Percentiles rank a stretch among this genome's conserved stretches.
These are phyloP conservation scores for Zaprionus ornatus DNA, from an alignment of 1,140 invertebrate species.

Conservation along the genomic window DNA sequence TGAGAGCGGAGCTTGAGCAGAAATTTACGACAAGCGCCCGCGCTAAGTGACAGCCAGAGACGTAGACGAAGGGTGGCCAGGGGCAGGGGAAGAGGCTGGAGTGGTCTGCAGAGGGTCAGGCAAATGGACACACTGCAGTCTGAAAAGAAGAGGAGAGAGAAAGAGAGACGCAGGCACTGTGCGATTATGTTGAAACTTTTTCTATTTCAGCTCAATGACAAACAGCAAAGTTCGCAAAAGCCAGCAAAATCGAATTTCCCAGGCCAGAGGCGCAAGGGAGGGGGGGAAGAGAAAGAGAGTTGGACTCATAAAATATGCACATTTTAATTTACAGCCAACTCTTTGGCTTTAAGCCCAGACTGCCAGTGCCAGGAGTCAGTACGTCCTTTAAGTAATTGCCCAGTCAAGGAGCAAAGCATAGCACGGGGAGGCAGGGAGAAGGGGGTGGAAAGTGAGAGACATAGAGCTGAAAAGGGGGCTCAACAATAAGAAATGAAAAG, in stretches of 20 bases:
- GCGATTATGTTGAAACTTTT: conserved; percentile 39
- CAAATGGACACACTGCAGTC: conserved; percentile 17
- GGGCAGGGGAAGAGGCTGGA: background rate
- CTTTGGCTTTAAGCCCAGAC: conserved; percentile 9
- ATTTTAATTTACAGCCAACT: conserved; percentile 45
- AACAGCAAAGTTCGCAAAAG: conserved; percentile 42
- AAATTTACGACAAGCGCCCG: conserved; percentile 54
- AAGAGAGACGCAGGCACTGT: background rate
- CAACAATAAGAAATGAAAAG: conserved; percentile 35
- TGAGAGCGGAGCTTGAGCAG: conserved; percentile 51
- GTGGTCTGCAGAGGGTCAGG: background rate
- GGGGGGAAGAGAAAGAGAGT: background rate
- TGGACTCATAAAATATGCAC: conserved; percentile 47
- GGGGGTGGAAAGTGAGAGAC: too few species aligned
- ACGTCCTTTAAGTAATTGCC: conserved; percentile 26
- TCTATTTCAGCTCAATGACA: conserved; percentile 51
- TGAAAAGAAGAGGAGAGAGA: background rate
- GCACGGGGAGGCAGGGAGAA: too few species aligned
- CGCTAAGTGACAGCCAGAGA: conserved; percentile 60
- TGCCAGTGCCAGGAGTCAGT: background rate
- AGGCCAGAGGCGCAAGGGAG: background rate
- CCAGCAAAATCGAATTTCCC: conserved; percentile 45
- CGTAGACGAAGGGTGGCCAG: background rate
- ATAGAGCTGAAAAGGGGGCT: background rate
- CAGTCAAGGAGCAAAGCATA: background rate